A percentile compares a stretch with the other conserved stretches of the same genome.
These are phyloP conservation scores for Melinaea marsaeus DNA, from an alignment of 2,888 invertebrate genomes.

Conservation along the genomic window DNA sequence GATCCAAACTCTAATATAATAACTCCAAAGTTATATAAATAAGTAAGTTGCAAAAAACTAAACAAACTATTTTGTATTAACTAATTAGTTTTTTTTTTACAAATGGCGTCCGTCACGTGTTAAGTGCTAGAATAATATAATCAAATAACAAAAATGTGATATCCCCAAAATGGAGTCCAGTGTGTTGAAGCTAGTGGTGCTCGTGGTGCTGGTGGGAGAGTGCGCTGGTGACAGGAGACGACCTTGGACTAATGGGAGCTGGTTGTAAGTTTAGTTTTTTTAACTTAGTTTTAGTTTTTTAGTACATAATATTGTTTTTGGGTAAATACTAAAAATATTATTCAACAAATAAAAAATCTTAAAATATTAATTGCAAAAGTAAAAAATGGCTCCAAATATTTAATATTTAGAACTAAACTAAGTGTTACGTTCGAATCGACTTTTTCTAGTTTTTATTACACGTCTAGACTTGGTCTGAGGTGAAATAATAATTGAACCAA, in stretches of 20 bases:
- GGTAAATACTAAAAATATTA: too few species aligned
- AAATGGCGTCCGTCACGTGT: too few species aligned
- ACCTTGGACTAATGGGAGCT: constrained; percentile 66
- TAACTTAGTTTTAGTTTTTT: too few species aligned
- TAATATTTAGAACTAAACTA: not conserved
- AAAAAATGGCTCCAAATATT: not conserved
- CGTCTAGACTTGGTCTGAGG: constrained; percentile 44
- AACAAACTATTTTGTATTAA: too few species aligned
- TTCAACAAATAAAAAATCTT: too few species aligned
- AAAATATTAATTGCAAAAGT: too few species aligned
- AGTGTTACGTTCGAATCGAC: constrained; percentile 17
- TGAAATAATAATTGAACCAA: constrained; percentile 35
- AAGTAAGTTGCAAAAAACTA: too few species aligned
- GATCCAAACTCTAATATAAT: too few species aligned
- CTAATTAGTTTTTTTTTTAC: too few species aligned
- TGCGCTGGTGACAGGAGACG: constrained; percentile 40
- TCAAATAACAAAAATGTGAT: constrained; percentile 16
- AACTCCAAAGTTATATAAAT: too few species aligned
- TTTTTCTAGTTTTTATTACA: constrained; percentile 30
- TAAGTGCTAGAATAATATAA: too few species aligned
- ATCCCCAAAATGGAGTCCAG: constrained; percentile 54
- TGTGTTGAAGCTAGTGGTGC: constrained; percentile 57
- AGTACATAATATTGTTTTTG: too few species aligned
- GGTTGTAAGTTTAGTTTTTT: constrained; percentile 60
- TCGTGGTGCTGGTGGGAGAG: constrained; percentile 55